Percentiles rank a stretch among this genome's conserved stretches.
Evolutionary conservation across 2,113 vertebrate genomes (phyloP).

Genomic region (Strix aluco): DNA sequence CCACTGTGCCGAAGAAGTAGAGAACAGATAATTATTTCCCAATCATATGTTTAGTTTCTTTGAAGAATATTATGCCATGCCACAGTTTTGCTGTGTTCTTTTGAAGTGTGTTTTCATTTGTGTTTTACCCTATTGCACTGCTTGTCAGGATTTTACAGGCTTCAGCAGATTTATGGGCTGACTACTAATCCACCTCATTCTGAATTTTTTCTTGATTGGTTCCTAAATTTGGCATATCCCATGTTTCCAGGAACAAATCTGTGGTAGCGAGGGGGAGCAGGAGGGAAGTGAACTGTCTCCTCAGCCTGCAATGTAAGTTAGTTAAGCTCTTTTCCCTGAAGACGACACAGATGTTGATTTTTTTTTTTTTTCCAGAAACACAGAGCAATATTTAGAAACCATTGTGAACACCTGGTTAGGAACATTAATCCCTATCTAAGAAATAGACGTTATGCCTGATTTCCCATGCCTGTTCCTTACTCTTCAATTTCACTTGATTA

Average conservation of each 20-base stretch:
- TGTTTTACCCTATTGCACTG: neutral
- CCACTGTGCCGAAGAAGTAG: neutral
- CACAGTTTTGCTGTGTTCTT: neutral
- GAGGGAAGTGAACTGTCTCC: neutral
- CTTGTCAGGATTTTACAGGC: conserved; percentile 16
- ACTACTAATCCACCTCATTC: neutral
- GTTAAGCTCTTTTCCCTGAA: neutral
- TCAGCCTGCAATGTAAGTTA: neutral
- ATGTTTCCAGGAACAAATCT: neutral
- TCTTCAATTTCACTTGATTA: neutral
- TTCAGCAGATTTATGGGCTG: neutral
- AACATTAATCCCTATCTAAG: neutral
- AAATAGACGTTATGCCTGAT: neutral
- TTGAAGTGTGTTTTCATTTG: neutral
- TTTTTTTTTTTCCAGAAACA: neutral
- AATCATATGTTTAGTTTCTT: neutral
- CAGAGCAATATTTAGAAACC: neutral
- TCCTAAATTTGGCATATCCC: neutral
- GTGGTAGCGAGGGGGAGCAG: neutral
- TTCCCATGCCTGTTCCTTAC: neutral
- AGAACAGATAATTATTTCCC: neutral
- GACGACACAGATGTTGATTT: neutral
- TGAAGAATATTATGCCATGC: neutral
- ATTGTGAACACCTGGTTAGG: neutral
- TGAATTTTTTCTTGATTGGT: neutral